Evolutionary conservation across 2,113 vertebrate genomes (phyloP).

Genomic region (Donacobius atricapilla): DNA sequence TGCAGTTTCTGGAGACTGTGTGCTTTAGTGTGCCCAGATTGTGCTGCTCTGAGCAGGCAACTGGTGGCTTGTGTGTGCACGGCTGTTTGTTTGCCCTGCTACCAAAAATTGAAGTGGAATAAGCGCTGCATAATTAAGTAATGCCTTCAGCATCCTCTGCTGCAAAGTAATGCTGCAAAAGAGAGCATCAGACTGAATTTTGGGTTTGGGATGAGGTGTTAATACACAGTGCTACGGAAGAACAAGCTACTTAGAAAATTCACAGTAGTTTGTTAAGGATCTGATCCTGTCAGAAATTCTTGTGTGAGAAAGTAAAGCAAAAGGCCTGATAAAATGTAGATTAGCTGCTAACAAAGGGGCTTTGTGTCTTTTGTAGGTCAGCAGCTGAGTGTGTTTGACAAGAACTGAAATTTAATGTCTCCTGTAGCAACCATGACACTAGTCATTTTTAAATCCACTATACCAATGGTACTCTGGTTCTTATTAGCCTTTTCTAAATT

Average conservation of each 20-base stretch:
- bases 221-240: fast-evolving
- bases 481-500: background rate
- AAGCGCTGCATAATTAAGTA: background rate
- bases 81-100: background rate
- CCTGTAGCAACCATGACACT: slow-evolving; percentile 41
- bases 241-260: background rate
- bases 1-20: background rate
- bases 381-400: slow-evolving; percentile 51
- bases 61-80: background rate
- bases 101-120: background rate
- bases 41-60: background rate
- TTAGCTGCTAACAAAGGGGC: slow-evolving; percentile 56
- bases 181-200: background rate
- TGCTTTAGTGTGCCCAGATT: background rate
- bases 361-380: slow-evolving; percentile 66
- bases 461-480: background rate
- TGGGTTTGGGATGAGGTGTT: background rate
- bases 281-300: slow-evolving; percentile 1
- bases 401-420: slow-evolving; percentile 62
- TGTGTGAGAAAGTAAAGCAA: slow-evolving; percentile 22
- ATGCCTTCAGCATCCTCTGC: background rate
- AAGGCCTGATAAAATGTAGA: slow-evolving; percentile 53
- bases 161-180: background rate
- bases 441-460: background rate
- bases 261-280: background rate